Conservation (phyloP, 1,140 invertebrate genomes). For the Achatina immaculata region DNA sequence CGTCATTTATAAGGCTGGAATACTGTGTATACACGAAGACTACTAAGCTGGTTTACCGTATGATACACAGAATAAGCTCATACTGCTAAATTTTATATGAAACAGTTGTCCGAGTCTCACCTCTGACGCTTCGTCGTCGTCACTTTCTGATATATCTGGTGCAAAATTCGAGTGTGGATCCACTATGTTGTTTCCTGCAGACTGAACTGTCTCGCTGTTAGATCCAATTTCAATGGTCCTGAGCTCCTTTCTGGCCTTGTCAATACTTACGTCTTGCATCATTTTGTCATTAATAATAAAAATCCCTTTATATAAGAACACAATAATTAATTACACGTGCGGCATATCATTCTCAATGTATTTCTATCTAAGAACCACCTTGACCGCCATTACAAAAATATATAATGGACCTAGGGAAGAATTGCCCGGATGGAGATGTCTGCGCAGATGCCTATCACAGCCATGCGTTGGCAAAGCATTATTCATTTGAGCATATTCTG, state of each 20-base stretch:
- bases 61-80: too few species aligned
- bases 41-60: too few species aligned
- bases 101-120: conserved; percentile 72
- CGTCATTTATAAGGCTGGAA: too few species aligned
- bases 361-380: conserved; percentile 56
- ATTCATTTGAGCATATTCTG: not conserved
- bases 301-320: conserved; percentile 21
- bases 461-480: conserved; percentile 33
- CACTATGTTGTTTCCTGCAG: conserved; percentile 73
- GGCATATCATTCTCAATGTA: conserved; percentile 49
- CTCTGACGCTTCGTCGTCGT: conserved; percentile 93
- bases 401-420: conserved; percentile 45
- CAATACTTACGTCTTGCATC: conserved; percentile 87
- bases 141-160: conserved; percentile 90
- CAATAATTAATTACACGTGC: conserved; percentile 38
- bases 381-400: conserved; percentile 70
- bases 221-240: conserved; percentile 66
- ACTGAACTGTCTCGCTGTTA: conserved; percentile 55
- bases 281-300: conserved; percentile 66
- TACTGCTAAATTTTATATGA: not conserved
- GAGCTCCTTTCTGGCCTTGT: conserved; percentile 77
- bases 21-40: too few species aligned
- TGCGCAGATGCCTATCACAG: conserved; percentile 59
- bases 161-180: conserved; percentile 85
- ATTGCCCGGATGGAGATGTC: conserved; percentile 64